Percentiles rank a stretch among this genome's conserved stretches.
These are phyloP conservation scores for Karalla daura DNA, from an alignment of 2,797 vertebrate genomes.

Conservation along the genomic window DNA sequence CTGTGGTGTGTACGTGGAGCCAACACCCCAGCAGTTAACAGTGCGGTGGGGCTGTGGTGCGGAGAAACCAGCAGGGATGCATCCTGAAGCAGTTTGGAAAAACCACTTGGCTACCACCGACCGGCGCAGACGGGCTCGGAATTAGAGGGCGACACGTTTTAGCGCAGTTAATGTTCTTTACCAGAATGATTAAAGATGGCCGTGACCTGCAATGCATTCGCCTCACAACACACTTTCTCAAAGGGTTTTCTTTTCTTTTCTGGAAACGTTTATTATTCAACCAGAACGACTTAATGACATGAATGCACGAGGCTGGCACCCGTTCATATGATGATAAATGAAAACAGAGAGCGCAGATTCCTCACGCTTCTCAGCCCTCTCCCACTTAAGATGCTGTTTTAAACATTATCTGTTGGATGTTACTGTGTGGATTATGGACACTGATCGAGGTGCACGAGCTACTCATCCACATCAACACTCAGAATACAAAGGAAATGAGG, in stretches of 20 bases:
- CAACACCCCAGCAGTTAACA: conserved; percentile 33
- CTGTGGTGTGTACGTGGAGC: conserved; percentile 21
- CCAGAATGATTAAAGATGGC: conserved; percentile 7
- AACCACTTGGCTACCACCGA: conserved; percentile 17
- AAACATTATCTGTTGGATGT: conserved; percentile 4
- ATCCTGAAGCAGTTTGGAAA: conserved; percentile 43
- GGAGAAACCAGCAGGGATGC: conserved; percentile 33
- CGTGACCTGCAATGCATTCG: background rate
- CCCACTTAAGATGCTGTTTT: background rate
- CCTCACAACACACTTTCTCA: background rate
- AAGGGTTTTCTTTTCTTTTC: background rate
- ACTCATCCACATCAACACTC: conserved; percentile 13
- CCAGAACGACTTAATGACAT: background rate
- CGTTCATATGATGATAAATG: background rate
- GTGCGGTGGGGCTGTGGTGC: conserved; percentile 13
- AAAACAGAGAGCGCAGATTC: background rate
- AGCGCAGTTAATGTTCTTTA: background rate
- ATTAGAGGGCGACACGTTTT: conserved; percentile 32
- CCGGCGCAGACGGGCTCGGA: conserved; percentile 37
- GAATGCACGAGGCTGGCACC: background rate
- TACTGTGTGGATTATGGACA: background rate
- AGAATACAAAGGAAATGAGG: conserved; percentile 40
- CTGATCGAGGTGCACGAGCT: background rate
- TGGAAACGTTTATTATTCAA: background rate
- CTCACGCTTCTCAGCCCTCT: background rate